A percentile compares a stretch with the other conserved stretches of the same genome.
Evolutionary conservation across 2,888 invertebrate species (phyloP).

Genomic region (Cartodere bifasciata): DNA sequence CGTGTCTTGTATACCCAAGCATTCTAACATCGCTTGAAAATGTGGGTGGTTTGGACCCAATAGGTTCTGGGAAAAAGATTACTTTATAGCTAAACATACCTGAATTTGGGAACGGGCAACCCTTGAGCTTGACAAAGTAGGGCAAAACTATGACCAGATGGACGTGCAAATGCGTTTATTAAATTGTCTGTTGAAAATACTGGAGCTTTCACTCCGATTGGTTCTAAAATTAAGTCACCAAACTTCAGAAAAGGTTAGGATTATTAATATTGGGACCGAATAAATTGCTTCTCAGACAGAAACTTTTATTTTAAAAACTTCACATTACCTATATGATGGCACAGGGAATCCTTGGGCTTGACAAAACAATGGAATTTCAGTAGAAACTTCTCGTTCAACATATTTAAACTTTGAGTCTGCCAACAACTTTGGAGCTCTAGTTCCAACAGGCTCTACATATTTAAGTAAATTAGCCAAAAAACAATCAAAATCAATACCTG

Average conservation of each 20-base stretch:
- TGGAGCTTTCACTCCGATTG: constrained; percentile 59
- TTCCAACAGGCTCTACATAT: constrained; percentile 33
- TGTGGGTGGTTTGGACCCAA: constrained; percentile 51
- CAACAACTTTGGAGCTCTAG: constrained; percentile 32
- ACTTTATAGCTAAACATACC: constrained; percentile 33
- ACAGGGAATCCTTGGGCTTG: constrained; percentile 47
- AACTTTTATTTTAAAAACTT: not conserved
- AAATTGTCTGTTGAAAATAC: constrained; percentile 56
- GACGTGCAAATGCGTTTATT: constrained; percentile 54
- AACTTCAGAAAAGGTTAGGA: not conserved
- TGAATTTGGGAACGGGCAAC: constrained; percentile 48
- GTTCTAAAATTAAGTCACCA: constrained; percentile 38
- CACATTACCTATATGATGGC: constrained; percentile 38
- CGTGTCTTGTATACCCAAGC: constrained; percentile 32
- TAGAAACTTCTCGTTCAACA: constrained; percentile 17
- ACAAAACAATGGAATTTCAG: constrained; percentile 33
- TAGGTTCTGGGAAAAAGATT: constrained; percentile 37
- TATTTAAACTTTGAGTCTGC: constrained; percentile 28
- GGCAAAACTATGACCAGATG: constrained; percentile 48
- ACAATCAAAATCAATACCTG: constrained; percentile 31
- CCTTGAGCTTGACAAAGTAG: constrained; percentile 68
- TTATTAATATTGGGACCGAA: not conserved
- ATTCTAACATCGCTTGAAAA: constrained; percentile 53
- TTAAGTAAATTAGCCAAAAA: too few species aligned
- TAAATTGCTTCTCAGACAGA: not conserved